Conservation (phyloP, 2,888 invertebrate species). For the Chrysotoxum bicinctum region DNA sequence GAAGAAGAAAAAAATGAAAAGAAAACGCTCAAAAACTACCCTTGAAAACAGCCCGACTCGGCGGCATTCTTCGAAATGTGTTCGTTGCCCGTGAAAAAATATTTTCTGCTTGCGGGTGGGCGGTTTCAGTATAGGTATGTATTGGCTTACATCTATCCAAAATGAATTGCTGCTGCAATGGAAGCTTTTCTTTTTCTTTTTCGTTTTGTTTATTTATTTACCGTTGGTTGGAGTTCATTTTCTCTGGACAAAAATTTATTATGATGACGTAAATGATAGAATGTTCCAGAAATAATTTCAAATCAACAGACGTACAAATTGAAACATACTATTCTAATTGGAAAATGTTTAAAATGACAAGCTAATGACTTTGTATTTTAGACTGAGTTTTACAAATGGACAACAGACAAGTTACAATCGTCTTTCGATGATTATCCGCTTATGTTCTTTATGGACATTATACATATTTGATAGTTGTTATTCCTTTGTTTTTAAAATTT, state of each 20-base stretch:
- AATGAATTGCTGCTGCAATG: conserved; percentile 9
- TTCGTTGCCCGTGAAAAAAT: conserved; percentile 27
- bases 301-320: neutral
- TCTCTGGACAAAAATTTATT: neutral
- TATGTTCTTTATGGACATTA: neutral
- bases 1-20: conserved; percentile 16
- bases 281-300: neutral
- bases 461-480: too few species aligned
- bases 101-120: conserved; percentile 7
- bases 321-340: neutral
- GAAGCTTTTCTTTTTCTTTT: neutral
- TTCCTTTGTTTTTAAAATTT: too few species aligned
- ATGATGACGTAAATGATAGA: conserved; percentile 2
- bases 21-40: conserved; percentile 43
- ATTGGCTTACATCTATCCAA: neutral
- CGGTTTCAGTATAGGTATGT: neutral
- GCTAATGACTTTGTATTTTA: neutral
- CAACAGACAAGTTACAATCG: neutral
- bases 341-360: neutral
- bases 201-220: neutral
- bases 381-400: neutral
- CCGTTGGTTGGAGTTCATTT: neutral
- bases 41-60: conserved; percentile 2
- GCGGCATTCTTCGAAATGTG: conserved; percentile 42
- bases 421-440: neutral